Evolutionary conservation across 2,797 vertebrate species (phyloP).

Genomic region (Valencia hispanica): DNA sequence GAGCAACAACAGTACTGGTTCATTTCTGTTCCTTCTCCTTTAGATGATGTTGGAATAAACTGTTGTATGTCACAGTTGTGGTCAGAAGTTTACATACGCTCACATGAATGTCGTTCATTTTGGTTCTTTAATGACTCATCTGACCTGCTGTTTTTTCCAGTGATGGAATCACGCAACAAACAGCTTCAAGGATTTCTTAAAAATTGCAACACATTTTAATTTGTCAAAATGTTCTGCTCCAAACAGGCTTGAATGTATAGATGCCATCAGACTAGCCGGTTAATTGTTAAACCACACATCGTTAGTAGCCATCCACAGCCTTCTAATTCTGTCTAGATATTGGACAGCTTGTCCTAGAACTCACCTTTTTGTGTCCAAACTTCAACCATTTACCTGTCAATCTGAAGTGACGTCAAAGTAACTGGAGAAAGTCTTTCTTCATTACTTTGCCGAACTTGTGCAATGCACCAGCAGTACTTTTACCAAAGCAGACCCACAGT

Average conservation of each 20-base stretch:
- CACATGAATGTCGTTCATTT: background rate
- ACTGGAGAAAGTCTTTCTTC: background rate
- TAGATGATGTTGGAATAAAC: background rate
- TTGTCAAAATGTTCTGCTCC: background rate
- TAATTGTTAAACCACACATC: too few species aligned
- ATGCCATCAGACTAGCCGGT: too few species aligned
- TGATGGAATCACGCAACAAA: background rate
- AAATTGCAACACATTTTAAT: background rate
- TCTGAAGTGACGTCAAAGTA: too few species aligned
- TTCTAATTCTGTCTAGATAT: background rate
- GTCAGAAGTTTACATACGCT: constrained; percentile 1
- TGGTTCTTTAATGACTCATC: background rate
- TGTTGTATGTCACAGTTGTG: background rate
- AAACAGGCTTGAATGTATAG: too few species aligned
- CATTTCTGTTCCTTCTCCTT: background rate
- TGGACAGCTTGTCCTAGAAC: background rate
- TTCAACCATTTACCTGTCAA: background rate
- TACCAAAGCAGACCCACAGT: background rate
- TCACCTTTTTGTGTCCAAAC: background rate
- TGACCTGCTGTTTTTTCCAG: background rate
- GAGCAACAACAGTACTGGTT: background rate
- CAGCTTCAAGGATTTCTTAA: too few species aligned
- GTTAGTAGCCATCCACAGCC: too few species aligned
- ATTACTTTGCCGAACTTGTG: background rate
- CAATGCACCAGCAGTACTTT: background rate